Percentiles rank a stretch among this genome's conserved stretches.
Evolutionary conservation across 2,113 vertebrate species (phyloP).

Genomic region (Narcine bancroftii): DNA sequence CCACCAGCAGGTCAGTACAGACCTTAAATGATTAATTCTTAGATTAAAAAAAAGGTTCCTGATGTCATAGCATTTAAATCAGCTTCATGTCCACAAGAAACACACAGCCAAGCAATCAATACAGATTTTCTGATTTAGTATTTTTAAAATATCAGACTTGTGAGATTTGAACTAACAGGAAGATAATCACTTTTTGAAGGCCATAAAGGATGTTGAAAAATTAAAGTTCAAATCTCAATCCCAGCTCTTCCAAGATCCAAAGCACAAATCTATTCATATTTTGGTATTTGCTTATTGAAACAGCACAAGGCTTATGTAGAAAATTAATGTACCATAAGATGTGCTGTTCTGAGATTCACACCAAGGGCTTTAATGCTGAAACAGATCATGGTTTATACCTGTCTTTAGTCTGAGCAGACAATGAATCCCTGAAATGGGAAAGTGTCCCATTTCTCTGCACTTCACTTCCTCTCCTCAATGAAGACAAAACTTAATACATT

Average conservation of each 20-base stretch:
- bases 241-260: neutral
- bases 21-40: constrained; percentile 3
- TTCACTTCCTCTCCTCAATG: neutral
- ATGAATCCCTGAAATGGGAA: neutral
- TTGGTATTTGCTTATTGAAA: neutral
- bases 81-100: neutral
- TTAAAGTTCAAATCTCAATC: neutral
- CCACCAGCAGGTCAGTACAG: neutral
- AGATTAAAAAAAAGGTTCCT: neutral
- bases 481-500: neutral
- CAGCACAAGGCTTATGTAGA: neutral
- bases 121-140: neutral
- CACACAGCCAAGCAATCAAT: neutral
- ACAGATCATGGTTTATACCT: neutral
- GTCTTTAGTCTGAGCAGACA: neutral
- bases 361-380: neutral
- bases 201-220: neutral
- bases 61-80: neutral
- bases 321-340: neutral
- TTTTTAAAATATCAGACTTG: neutral
- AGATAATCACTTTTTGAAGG: neutral
- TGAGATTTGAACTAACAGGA: neutral
- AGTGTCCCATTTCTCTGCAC: neutral
- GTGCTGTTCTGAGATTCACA: neutral
- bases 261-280: neutral